These are phyloP conservation scores for Macroramphosus scolopax DNA, from an alignment of 2,797 vertebrate genomes.

Conservation along the genomic window DNA sequence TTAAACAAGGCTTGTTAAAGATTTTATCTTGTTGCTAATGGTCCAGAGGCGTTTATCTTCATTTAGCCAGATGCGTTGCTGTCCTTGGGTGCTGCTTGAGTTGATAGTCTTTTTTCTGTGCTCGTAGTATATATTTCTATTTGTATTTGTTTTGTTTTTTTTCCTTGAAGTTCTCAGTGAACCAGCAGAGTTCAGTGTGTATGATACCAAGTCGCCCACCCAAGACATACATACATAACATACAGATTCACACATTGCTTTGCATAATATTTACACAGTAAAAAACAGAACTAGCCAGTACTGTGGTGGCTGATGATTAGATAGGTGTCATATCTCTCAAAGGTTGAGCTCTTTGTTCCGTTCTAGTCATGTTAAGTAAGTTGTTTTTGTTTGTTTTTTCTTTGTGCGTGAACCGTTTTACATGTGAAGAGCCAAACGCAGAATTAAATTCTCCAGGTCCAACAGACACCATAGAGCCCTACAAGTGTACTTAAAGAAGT, in stretches of 20 bases:
- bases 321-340: constrained; percentile 5
- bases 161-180: constrained; percentile 56
- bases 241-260: neutral
- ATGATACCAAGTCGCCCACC: no score
- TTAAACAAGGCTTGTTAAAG: constrained; percentile 84
- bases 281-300: constrained; percentile 13
- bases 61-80: constrained; percentile 76
- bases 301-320: constrained; percentile 19
- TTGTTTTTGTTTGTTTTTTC: constrained; percentile 29
- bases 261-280: constrained; percentile 28
- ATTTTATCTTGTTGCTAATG: constrained; percentile 84
- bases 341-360: constrained; percentile 13
- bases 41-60: constrained; percentile 82
- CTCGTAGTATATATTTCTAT: constrained; percentile 45
- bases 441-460: constrained; percentile 24
- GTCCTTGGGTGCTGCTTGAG: constrained; percentile 65
- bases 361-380: neutral
- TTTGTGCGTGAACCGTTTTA: constrained; percentile 29
- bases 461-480: constrained; percentile 27
- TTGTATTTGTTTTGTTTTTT: constrained; percentile 31
- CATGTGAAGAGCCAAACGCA: no score
- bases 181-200: constrained; percentile 55
- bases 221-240: no score
- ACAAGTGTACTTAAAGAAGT: constrained; percentile 37
- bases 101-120: constrained; percentile 52